phyloP scores from a whole-genome alignment of 2,888 invertebrate genomes.

The Ryuthela nishihirai region DNA sequence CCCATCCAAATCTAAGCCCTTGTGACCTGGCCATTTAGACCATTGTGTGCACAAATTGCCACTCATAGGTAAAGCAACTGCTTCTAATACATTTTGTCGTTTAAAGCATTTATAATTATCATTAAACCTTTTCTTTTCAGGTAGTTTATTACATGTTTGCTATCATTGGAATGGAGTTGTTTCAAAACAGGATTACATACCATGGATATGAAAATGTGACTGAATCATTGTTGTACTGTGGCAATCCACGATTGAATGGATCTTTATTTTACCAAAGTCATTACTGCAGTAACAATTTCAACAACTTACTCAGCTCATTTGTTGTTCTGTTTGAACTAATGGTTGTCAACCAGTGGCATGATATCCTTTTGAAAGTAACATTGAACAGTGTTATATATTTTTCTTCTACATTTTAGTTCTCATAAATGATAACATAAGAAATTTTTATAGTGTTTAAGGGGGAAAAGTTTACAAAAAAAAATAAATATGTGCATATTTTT shows the following conservation, averaged over 20 bases:
- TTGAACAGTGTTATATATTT: too few relatives aligned
- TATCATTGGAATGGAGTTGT: constrained; percentile 55
- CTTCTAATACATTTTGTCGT: too few relatives aligned
- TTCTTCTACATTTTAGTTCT: too few relatives aligned
- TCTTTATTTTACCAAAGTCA: constrained; percentile 49
- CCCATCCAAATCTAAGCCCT: too few relatives aligned
- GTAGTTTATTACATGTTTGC: constrained; percentile 54
- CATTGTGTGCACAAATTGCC: too few relatives aligned
- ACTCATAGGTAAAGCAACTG: too few relatives aligned
- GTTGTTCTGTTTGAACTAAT: constrained; percentile 54
- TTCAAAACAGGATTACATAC: constrained; percentile 48
- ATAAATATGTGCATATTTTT: too few relatives aligned
- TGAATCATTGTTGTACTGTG: constrained; percentile 25
- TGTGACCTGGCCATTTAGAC: too few relatives aligned
- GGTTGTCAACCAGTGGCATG: constrained; percentile 57
- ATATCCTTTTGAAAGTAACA: constrained; percentile 51
- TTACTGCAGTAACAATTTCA: constrained; percentile 56
- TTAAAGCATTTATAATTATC: too few relatives aligned
- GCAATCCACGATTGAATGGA: constrained; percentile 45
- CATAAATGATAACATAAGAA: too few relatives aligned
- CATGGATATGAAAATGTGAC: constrained; percentile 45
- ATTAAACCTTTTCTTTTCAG: constrained; percentile 43
- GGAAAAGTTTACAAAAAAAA: too few relatives aligned
- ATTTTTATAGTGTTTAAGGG: too few relatives aligned
- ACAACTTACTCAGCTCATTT: constrained; percentile 51